Percentiles rank a stretch among this genome's conserved stretches.
These are phyloP conservation scores for Matsumurasca onukii DNA, from an alignment of 1,140 invertebrate genomes.

Conservation along the genomic window DNA sequence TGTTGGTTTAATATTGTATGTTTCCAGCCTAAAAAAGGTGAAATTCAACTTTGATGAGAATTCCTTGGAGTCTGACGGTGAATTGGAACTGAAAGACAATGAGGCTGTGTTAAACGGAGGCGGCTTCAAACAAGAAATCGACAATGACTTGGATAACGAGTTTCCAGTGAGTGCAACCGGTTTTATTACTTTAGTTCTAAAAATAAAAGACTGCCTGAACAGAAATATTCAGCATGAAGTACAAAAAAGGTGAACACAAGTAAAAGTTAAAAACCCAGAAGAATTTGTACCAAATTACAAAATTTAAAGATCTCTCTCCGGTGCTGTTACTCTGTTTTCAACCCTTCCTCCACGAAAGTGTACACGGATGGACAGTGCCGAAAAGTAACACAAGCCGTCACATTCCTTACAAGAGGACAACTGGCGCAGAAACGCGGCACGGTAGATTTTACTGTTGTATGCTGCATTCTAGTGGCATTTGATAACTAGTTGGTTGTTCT, in stretches of 20 bases:
- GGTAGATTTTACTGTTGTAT: too few relatives aligned
- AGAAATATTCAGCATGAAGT: background rate
- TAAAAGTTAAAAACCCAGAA: background rate
- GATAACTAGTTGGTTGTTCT: too few relatives aligned
- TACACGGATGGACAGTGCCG: too few relatives aligned
- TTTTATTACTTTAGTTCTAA: background rate
- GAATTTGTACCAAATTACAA: background rate
- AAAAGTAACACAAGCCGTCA: too few relatives aligned
- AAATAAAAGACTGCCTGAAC: background rate
- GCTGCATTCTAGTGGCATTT: too few relatives aligned
- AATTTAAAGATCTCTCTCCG: background rate
- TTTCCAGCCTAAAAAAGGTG: too few relatives aligned
- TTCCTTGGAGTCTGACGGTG: conserved; percentile 8
- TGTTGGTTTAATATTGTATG: too few relatives aligned
- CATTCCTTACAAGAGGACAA: too few relatives aligned
- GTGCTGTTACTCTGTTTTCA: background rate
- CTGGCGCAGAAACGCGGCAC: too few relatives aligned
- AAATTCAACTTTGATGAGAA: conserved; percentile 27
- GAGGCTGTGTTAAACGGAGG: conserved; percentile 17
- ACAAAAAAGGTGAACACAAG: background rate
- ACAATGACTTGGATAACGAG: conserved; percentile 22
- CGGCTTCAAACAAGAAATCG: conserved; percentile 13
- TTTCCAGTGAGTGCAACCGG: conserved; percentile 20
- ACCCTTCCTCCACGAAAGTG: background rate
- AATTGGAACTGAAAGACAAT: conserved; percentile 28